Conservation (phyloP, 2,797 vertebrate species). For the Nyctibius grandis region DNA sequence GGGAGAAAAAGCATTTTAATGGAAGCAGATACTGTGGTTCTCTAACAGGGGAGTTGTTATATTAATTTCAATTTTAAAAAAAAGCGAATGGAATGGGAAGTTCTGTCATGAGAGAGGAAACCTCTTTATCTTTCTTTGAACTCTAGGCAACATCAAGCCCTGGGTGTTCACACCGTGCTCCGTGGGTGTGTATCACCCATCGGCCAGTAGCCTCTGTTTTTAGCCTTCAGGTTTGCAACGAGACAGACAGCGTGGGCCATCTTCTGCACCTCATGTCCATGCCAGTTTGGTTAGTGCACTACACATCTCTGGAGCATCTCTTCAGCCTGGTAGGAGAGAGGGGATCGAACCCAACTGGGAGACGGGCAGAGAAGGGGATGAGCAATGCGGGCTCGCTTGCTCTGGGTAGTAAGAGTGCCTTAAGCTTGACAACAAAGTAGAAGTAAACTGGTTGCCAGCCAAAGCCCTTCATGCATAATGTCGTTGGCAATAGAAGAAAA, state of each 20-base stretch:
- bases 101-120: neutral
- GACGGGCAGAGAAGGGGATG: neutral
- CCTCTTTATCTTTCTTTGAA: neutral
- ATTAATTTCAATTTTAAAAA: neutral
- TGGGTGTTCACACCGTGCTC: rapidly evolving
- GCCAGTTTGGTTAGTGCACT: neutral
- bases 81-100: neutral
- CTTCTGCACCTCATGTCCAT: neutral
- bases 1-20: neutral
- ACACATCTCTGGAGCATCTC: neutral
- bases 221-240: neutral
- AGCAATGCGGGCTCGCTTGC: rapidly evolving
- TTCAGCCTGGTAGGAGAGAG: neutral
- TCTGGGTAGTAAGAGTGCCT: neutral
- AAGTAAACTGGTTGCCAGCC: neutral
- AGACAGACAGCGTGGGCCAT: neutral
- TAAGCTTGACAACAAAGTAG: neutral
- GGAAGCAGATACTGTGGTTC: neutral
- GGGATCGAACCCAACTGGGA: rapidly evolving
- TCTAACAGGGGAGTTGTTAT: neutral
- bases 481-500: neutral
- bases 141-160: neutral
- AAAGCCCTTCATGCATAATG: neutral
- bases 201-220: rapidly evolving
- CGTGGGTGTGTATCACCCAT: rapidly evolving